These are phyloP conservation scores for Pelodytes ibericus DNA, from an alignment of 2,797 vertebrate genomes.

Conservation along the genomic window DNA sequence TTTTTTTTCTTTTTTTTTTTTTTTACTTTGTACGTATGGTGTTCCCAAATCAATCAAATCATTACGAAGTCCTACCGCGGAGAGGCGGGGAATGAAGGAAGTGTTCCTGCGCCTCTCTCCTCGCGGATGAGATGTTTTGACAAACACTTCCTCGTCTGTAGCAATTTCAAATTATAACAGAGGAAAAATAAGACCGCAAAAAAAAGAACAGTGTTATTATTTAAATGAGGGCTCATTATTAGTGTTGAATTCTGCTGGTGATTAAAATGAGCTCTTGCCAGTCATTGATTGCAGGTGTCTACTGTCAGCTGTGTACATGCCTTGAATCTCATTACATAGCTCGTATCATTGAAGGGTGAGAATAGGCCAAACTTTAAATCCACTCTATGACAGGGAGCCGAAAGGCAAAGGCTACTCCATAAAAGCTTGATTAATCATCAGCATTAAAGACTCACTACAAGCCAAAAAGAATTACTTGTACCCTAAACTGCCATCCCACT, in stretches of 20 bases:
- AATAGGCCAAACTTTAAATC: background rate
- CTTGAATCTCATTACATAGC: no score
- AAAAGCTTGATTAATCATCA: background rate
- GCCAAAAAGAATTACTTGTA: no score
- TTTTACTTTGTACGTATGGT: background rate
- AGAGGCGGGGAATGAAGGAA: background rate
- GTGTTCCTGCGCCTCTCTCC: background rate
- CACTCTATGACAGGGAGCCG: background rate
- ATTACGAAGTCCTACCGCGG: background rate
- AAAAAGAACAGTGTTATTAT: conserved; percentile 35
- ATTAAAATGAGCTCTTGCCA: background rate
- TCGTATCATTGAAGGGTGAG: background rate
- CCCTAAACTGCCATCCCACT: no score
- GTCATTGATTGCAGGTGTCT: conserved; percentile 46
- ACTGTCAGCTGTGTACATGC: background rate
- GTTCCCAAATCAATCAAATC: background rate
- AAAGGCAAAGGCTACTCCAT: background rate
- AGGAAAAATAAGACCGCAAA: background rate
- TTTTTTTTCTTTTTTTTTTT: no score
- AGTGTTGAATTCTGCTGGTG: conserved; percentile 24
- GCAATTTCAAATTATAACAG: conserved; percentile 15
- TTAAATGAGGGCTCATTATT: conserved; percentile 24
- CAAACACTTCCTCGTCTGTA: conserved; percentile 25
- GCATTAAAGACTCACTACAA: no score
- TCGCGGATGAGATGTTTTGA: conserved; percentile 22